phyloP scores from a whole-genome alignment of 2,797 vertebrate species.

The Pangasius djambal region DNA sequence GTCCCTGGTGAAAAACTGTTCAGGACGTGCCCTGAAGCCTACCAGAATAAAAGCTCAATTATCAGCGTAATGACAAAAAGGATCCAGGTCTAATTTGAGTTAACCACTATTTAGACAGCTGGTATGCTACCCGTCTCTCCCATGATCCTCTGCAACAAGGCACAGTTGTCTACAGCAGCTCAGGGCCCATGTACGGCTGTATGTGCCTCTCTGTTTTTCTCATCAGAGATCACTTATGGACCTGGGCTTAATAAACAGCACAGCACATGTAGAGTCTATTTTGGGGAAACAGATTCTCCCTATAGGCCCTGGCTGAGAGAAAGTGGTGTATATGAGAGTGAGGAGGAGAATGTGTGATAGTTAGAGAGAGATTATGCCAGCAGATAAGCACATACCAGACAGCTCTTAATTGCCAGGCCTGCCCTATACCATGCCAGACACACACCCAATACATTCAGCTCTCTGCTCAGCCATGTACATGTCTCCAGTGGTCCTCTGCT shows the following conservation, averaged over 20 bases:
- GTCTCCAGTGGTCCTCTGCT: constrained; percentile 12
- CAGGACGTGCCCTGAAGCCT: too few species aligned
- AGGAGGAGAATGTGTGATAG: background rate
- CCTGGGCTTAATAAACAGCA: constrained; percentile 20
- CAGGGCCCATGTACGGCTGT: constrained; percentile 31
- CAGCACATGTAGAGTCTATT: constrained; percentile 23
- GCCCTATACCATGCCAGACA: background rate
- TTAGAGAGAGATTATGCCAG: constrained; percentile 38
- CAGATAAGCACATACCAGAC: constrained; percentile 54
- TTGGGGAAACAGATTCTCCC: constrained; percentile 12
- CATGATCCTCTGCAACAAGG: background rate
- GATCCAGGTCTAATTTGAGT: background rate
- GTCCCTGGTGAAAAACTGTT: background rate
- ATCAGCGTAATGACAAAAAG: background rate
- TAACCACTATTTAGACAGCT: constrained; percentile 4
- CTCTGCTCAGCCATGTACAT: background rate
- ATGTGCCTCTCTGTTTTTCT: constrained; percentile 18
- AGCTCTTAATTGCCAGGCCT: constrained; percentile 30
- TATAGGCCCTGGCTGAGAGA: constrained; percentile 15
- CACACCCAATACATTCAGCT: background rate
- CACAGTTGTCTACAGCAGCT: background rate
- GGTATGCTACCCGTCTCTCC: background rate
- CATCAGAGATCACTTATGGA: constrained; percentile 36
- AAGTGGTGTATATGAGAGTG: background rate
- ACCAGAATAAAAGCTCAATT: background rate